phyloP scores from a whole-genome alignment of 2,113 vertebrate species.

The Tetrax tetrax region DNA sequence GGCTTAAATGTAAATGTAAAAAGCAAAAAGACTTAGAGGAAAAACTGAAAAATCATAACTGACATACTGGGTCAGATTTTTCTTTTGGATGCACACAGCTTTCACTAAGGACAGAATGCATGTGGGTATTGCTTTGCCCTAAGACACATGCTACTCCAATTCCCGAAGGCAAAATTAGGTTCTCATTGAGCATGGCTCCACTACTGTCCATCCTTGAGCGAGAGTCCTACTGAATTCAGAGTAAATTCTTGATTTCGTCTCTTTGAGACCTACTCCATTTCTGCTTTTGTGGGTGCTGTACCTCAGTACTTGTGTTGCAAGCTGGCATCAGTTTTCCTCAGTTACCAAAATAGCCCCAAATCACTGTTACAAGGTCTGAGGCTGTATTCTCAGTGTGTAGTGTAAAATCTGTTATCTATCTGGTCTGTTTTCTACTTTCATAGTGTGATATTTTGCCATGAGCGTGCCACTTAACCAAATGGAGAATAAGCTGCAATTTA shows the following conservation, averaged over 20 bases:
- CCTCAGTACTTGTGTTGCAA: not conserved
- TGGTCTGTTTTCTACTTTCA: not conserved
- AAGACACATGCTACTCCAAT: not conserved
- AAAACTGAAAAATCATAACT: not conserved
- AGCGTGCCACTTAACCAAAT: not conserved
- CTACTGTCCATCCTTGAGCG: not conserved
- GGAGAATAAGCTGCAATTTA: not conserved
- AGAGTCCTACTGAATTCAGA: not conserved
- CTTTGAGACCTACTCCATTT: not conserved
- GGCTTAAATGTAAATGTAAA: not conserved
- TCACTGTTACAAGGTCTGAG: not conserved
- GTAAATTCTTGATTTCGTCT: not conserved
- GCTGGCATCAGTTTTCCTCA: not conserved
- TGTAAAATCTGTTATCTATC: not conserved
- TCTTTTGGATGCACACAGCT: not conserved
- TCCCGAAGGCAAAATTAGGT: not conserved
- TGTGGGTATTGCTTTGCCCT: not conserved
- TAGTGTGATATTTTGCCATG: not conserved
- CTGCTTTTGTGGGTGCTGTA: not conserved
- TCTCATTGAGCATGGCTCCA: not conserved
- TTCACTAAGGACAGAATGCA: not conserved
- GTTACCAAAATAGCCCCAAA: not conserved
- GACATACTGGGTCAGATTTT: slow-evolving; percentile 22
- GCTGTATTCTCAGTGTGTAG: not conserved
- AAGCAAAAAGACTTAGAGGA: not conserved